These are phyloP conservation scores for Nemotelus pantherinus DNA, from an alignment of 2,888 invertebrate species.

Conservation along the genomic window DNA sequence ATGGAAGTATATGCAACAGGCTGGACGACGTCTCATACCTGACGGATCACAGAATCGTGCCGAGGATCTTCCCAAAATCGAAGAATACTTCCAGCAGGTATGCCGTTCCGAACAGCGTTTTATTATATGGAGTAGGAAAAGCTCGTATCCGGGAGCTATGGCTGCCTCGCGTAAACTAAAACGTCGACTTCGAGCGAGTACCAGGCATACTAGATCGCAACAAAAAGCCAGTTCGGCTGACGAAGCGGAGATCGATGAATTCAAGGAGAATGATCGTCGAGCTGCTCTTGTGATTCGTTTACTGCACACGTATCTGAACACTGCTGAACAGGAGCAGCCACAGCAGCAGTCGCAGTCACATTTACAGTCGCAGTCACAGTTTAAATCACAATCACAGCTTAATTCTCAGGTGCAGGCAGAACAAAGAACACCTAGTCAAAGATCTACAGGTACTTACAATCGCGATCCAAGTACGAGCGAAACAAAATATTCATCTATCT, in stretches of 20 bases:
- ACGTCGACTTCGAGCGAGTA: slow-evolving; percentile 1
- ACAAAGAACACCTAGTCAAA: neutral
- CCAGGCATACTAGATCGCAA: slow-evolving; percentile 53
- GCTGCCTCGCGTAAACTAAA: slow-evolving; percentile 38
- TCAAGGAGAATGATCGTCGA: slow-evolving; percentile 26
- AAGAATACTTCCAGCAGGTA: slow-evolving; percentile 85
- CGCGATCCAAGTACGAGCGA: neutral
- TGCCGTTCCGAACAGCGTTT: slow-evolving; percentile 82
- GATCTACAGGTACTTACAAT: neutral
- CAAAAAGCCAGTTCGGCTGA: slow-evolving; percentile 59
- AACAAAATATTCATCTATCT: slow-evolving; percentile 8
- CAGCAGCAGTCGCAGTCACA: slow-evolving; percentile 5
- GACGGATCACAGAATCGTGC: slow-evolving; percentile 77
- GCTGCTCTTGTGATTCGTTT: slow-evolving; percentile 18
- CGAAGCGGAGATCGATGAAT: slow-evolving; percentile 44
- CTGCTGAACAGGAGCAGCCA: slow-evolving; percentile 55
- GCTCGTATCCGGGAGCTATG: slow-evolving; percentile 79
- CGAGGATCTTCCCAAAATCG: slow-evolving; percentile 83
- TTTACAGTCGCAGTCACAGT: neutral
- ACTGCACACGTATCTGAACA: slow-evolving; percentile 44
- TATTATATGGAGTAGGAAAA: slow-evolving; percentile 79
- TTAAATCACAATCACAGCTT: neutral
- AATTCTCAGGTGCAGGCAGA: neutral
- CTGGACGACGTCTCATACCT: slow-evolving; percentile 85
- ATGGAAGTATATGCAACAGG: slow-evolving; percentile 93